Evolutionary conservation across 2,113 vertebrate genomes (phyloP), one percentile per base, ranked within the genome.

Genomic region (Podarcis muralis): DNA sequence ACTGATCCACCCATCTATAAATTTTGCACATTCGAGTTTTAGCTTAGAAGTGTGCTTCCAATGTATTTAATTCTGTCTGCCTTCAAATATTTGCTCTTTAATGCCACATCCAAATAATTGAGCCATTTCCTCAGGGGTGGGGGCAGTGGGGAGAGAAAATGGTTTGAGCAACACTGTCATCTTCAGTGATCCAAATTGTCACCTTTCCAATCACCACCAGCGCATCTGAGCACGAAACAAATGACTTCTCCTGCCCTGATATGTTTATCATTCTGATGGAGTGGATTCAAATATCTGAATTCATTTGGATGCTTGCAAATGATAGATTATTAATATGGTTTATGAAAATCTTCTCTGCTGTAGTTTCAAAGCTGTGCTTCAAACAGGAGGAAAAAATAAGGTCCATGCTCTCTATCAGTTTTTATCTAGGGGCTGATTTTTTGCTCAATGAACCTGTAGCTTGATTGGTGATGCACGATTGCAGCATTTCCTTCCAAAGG

Each of bases 241-340:
- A 87, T 53, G 15, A 35, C 13, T 48, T 53, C 40, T 92, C 87
- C 15, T 76, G 48, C 88, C 88, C 92, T 93, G 84, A 89, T 43
- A 66, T 92, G 48, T 92, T 94, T 93, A 11, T 89, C 93, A 90
- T 89, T 91, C 91, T 92, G 86, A 15, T 71, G 89, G 84, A 71
- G 43, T 11, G 11, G 65, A 77, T 89, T 92, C 59, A 81, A 86
- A 22, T 12, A 53, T 89, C 76, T 85, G 91, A 27, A 89, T 90
- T 93, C 91, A 90, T 75, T 92, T 30, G 88, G 86, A 92, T 90
- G 84, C 87, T 68, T 89, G 89, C 89, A 94, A 93, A 66, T 89
- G 87, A 93, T 84, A 93, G 66, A 78, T 84, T 93, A 93, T 91
- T 94, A 88, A 87, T 81, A 90, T 37, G 6, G 59, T 13, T 69